Conservation (phyloP, 2,113 vertebrate genomes). For the Boulengeromyrus knoepffleri region DNA sequence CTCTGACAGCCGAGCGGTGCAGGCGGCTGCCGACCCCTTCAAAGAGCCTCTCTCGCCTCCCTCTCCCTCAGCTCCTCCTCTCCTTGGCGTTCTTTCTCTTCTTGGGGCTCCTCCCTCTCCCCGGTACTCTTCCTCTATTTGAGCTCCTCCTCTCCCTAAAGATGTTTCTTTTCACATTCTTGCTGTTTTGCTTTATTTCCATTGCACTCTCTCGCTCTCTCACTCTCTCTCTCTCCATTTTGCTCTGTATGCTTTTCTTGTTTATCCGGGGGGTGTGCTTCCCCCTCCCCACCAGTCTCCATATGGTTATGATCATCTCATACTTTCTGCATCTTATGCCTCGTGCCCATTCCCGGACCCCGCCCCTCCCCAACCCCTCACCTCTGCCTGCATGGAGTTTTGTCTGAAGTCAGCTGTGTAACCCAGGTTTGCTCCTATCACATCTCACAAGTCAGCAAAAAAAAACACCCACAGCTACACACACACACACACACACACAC, state of each 20-base stretch:
- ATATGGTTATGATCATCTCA: constrained; percentile 65
- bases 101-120: background rate
- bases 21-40: background rate
- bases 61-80: background rate
- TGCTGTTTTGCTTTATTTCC: background rate
- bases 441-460: background rate
- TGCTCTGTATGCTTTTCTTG: constrained; percentile 29
- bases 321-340: constrained; percentile 48
- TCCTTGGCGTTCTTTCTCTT: constrained; percentile 5
- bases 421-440: background rate
- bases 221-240: constrained; percentile 26
- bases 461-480: background rate
- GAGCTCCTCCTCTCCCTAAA: background rate
- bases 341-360: constrained; percentile 40
- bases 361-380: constrained; percentile 39
- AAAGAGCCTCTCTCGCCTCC: background rate
- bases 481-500: background rate
- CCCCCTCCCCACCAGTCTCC: constrained; percentile 51
- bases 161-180: background rate
- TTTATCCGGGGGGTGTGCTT: constrained; percentile 29
- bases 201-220: constrained; percentile 6
- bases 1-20: background rate
- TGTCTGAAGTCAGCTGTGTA: constrained; percentile 17
- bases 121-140: constrained; percentile 3
- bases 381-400: constrained; percentile 22